These are phyloP conservation scores for Carpatolechia fugitivella DNA, from an alignment of 2,888 invertebrate genomes.

Conservation along the genomic window DNA sequence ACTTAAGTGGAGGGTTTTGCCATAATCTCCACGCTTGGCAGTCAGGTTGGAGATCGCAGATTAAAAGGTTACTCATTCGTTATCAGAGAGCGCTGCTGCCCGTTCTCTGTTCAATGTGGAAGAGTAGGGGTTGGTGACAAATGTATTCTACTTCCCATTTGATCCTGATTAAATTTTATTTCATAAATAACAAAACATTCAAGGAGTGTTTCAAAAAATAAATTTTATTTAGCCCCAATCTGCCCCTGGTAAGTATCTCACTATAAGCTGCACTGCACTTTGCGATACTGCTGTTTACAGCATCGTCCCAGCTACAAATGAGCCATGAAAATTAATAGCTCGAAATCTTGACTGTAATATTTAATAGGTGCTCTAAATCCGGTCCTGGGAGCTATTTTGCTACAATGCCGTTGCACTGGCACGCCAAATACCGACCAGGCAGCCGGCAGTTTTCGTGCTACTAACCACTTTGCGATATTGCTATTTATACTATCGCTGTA, in stretches of 20 bases:
- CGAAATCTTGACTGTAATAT: neutral
- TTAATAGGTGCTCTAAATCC: neutral
- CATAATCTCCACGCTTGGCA: no score
- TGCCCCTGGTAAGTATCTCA: neutral
- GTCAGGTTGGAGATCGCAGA: no score
- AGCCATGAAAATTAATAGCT: neutral
- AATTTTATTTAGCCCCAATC: neutral
- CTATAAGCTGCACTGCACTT: neutral
- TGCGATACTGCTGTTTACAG: no score
- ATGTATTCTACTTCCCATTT: no score
- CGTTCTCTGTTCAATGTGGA: no score
- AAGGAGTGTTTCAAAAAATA: no score
- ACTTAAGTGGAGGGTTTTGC: no score
- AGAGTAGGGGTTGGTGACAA: no score
- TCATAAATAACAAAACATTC: no score
- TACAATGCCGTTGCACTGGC: neutral
- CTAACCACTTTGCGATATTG: constrained; percentile 5
- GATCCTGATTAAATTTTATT: no score
- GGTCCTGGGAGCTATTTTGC: neutral
- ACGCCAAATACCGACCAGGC: neutral
- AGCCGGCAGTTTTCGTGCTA: constrained; percentile 6
- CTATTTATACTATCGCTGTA: neutral
- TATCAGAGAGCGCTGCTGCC: no score
- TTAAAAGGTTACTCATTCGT: no score
- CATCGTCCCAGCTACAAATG: neutral